phyloP scores from a whole-genome alignment of 1,140 invertebrate species.

The Sarcophaga bullata region DNA sequence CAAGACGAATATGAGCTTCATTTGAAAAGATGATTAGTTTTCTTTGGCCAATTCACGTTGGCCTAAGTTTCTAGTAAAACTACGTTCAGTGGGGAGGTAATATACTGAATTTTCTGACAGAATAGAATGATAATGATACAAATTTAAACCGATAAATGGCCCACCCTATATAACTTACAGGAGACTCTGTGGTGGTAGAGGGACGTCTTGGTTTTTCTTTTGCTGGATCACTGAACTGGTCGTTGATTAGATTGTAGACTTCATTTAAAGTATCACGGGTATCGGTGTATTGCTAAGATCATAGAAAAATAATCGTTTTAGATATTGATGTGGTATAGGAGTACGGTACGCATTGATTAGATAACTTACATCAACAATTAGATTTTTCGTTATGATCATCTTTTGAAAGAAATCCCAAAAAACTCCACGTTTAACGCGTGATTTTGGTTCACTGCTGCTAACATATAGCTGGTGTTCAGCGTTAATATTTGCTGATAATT shows the following conservation, averaged over 20 bases:
- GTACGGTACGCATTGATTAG: background rate
- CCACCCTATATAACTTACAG: slow-evolving; percentile 49
- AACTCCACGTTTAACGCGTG: slow-evolving; percentile 52
- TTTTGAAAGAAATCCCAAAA: slow-evolving; percentile 64
- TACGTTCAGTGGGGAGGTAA: too few species aligned
- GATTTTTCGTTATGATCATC: slow-evolving; percentile 59
- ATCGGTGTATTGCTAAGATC: slow-evolving; percentile 60
- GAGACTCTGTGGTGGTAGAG: slow-evolving; percentile 52
- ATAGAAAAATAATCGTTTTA: slow-evolving; percentile 25
- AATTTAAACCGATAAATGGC: too few species aligned
- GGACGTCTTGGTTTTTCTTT: slow-evolving; percentile 52
- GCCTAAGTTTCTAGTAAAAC: too few species aligned
- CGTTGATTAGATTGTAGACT: slow-evolving; percentile 58
- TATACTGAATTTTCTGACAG: too few species aligned
- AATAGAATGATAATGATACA: too few species aligned
- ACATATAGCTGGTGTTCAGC: background rate
- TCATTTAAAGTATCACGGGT: slow-evolving; percentile 57
- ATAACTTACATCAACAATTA: slow-evolving; percentile 58
- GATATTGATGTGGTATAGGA: background rate
- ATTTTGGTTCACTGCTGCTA: slow-evolving; percentile 25
- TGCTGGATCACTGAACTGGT: slow-evolving; percentile 61
- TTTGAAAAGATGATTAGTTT: too few species aligned
- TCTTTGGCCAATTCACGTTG: too few species aligned
- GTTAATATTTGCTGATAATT: background rate
- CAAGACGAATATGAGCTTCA: too few species aligned